Percentiles rank a stretch among this genome's conserved stretches.
Conservation (phyloP, 2,888 invertebrate species). For the Ophion ellenae region DNA sequence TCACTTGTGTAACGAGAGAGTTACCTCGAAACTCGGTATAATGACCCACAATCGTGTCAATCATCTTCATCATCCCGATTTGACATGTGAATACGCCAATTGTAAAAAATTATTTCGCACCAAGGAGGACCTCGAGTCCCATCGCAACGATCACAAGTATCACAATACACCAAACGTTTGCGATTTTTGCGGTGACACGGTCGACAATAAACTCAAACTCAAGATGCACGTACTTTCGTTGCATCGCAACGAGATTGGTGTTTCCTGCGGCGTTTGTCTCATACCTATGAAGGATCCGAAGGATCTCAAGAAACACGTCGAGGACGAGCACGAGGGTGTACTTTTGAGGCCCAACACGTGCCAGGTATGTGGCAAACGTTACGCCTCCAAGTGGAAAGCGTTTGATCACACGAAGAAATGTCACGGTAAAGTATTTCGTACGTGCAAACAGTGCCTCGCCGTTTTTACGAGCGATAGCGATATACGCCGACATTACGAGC, state of each 20-base stretch:
- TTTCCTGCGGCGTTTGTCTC: slow-evolving; percentile 86
- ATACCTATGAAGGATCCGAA: slow-evolving; percentile 86
- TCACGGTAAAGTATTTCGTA: slow-evolving; percentile 86
- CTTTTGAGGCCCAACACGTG: slow-evolving; percentile 85
- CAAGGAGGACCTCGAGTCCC: slow-evolving; percentile 84
- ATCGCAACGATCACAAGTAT: slow-evolving; percentile 85
- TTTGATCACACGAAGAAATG: slow-evolving; percentile 86
- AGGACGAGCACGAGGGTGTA: slow-evolving; percentile 84
- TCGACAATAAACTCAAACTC: slow-evolving; percentile 86
- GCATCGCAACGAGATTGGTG: slow-evolving; percentile 85
- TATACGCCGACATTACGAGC: slow-evolving; percentile 84
- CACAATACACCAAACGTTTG: slow-evolving; percentile 85
- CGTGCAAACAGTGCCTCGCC: slow-evolving; percentile 86
- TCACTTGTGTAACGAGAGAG: slow-evolving; percentile 85
- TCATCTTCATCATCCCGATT: slow-evolving; percentile 85
- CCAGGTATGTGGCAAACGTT: slow-evolving; percentile 86
- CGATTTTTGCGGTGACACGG: slow-evolving; percentile 86
- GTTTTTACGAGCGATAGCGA: slow-evolving; percentile 85
- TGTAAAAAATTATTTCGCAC: slow-evolving; percentile 86
- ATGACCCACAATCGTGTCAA: slow-evolving; percentile 86
- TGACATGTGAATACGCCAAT: slow-evolving; percentile 83
- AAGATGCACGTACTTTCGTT: slow-evolving; percentile 86
- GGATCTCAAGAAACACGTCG: slow-evolving; percentile 85
- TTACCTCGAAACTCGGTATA: slow-evolving; percentile 86
- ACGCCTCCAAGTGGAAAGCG: slow-evolving; percentile 86